Evolutionary conservation across 2,888 invertebrate species (phyloP).

Genomic region (Dolichomitus sp.): DNA sequence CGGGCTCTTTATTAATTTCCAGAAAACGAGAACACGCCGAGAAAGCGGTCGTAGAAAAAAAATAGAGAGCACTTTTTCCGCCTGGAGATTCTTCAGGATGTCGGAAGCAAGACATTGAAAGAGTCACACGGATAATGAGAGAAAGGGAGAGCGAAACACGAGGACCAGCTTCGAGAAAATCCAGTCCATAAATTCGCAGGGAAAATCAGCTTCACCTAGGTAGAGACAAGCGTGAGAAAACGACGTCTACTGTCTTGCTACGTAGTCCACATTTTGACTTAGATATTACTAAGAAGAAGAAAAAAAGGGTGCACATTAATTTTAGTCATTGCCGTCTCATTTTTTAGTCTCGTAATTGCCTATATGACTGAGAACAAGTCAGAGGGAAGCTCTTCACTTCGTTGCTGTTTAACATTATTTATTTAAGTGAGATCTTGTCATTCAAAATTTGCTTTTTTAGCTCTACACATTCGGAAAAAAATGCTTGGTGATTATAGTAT

Average conservation of each 20-base stretch:
- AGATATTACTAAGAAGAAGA: conserved; percentile 40
- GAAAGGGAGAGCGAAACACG: not conserved
- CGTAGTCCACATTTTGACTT: conserved; percentile 18
- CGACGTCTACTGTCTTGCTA: conserved; percentile 37
- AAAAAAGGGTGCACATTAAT: not conserved
- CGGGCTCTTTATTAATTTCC: conserved; percentile 55
- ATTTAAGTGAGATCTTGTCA: not conserved
- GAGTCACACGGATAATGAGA: conserved; percentile 31
- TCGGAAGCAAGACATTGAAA: conserved; percentile 39
- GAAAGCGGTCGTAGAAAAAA: not conserved
- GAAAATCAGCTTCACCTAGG: conserved; percentile 41
- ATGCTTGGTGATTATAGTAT: too few relatives aligned
- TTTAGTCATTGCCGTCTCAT: not conserved
- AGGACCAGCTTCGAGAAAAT: conserved; percentile 43
- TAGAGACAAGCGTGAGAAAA: not conserved
- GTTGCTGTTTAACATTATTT: not conserved
- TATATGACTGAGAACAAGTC: not conserved
- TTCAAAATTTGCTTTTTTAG: too few relatives aligned
- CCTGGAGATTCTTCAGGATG: conserved; percentile 40
- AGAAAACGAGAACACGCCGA: conserved; percentile 47
- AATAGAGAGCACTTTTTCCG: conserved; percentile 3
- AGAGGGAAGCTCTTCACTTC: not conserved
- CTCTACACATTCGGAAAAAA: too few relatives aligned
- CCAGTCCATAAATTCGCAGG: conserved; percentile 57
- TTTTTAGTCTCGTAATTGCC: not conserved